Conservation (phyloP, 64 coral and sea anemone species). For the Stylophora pistillata region DNA sequence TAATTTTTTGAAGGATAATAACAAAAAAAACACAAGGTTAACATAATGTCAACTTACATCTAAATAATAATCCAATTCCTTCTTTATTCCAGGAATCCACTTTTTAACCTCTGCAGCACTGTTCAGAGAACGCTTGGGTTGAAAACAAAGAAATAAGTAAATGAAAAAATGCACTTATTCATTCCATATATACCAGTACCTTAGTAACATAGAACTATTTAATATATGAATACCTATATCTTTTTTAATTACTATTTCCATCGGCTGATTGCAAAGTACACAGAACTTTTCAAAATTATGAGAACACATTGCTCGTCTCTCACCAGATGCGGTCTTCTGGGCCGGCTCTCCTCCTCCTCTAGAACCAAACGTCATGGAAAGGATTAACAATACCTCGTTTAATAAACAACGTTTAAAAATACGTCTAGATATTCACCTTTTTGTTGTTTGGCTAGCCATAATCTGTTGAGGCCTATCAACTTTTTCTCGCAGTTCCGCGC, state of each 20-base stretch:
- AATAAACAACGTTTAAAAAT: background rate
- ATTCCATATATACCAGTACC: too few species aligned
- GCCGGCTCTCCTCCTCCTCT: constrained; percentile 82
- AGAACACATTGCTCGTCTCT: too few species aligned
- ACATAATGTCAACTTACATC: constrained; percentile 34
- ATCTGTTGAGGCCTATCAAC: constrained; percentile 89
- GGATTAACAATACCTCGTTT: background rate
- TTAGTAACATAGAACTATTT: too few species aligned
- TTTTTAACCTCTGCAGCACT: constrained; percentile 91
- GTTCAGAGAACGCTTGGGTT: constrained; percentile 73
- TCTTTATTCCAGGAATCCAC: constrained; percentile 95
- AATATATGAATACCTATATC: too few species aligned
- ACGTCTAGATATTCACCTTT: constrained; percentile 55
- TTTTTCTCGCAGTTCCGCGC: constrained; percentile 98
- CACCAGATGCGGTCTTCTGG: constrained; percentile 81
- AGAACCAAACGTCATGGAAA: background rate
- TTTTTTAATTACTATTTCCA: too few species aligned
- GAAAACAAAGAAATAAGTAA: background rate
- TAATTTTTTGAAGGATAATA: background rate
- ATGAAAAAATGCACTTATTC: too few species aligned
- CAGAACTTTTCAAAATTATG: too few species aligned
- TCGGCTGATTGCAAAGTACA: too few species aligned
- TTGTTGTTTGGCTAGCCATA: constrained; percentile 88
- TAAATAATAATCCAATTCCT: constrained; percentile 87
- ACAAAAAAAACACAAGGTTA: background rate